These are phyloP conservation scores for Monopterus albus DNA, from an alignment of 2,113 vertebrate genomes.

Conservation along the genomic window DNA sequence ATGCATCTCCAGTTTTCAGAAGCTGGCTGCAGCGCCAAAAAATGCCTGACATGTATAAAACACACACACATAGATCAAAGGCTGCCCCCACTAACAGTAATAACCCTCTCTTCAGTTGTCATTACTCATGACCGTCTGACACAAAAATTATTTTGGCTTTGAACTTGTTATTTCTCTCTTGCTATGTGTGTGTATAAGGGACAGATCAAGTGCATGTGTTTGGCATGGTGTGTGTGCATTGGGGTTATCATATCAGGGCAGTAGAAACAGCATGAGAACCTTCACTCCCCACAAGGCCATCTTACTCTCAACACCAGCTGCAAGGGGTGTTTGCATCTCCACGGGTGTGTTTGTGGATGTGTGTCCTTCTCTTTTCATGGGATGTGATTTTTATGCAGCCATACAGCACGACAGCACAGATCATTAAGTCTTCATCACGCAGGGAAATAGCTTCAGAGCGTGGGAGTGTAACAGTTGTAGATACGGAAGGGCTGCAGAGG, in stretches of 20 bases:
- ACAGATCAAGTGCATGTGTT: slow-evolving; percentile 35
- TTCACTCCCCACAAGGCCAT: slow-evolving; percentile 73
- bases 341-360: slow-evolving; percentile 29
- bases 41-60: slow-evolving; percentile 44
- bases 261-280: slow-evolving; percentile 73
- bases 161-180: slow-evolving; percentile 16
- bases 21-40: slow-evolving; percentile 40
- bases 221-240: slow-evolving; percentile 22
- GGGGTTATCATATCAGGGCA: slow-evolving; percentile 75
- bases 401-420: slow-evolving; percentile 73
- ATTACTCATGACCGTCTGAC: slow-evolving; percentile 33
- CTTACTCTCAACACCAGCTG: slow-evolving; percentile 73
- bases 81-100: slow-evolving; percentile 22
- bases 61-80: slow-evolving; percentile 36
- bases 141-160: slow-evolving; percentile 36
- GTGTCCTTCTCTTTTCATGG: slow-evolving; percentile 52
- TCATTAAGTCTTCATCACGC: slow-evolving; percentile 78
- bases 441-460: slow-evolving; percentile 65
- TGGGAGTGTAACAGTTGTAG: slow-evolving; percentile 68
- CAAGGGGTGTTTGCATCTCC: slow-evolving; percentile 57
- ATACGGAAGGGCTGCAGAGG: slow-evolving; percentile 40
- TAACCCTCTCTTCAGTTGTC: slow-evolving; percentile 20
- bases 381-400: slow-evolving; percentile 74
- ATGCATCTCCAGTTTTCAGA: slow-evolving; percentile 51
- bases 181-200: slow-evolving; percentile 8